Conservation (phyloP, 1,140 invertebrate genomes). For the Lordiphosa stackelbergi region DNA sequence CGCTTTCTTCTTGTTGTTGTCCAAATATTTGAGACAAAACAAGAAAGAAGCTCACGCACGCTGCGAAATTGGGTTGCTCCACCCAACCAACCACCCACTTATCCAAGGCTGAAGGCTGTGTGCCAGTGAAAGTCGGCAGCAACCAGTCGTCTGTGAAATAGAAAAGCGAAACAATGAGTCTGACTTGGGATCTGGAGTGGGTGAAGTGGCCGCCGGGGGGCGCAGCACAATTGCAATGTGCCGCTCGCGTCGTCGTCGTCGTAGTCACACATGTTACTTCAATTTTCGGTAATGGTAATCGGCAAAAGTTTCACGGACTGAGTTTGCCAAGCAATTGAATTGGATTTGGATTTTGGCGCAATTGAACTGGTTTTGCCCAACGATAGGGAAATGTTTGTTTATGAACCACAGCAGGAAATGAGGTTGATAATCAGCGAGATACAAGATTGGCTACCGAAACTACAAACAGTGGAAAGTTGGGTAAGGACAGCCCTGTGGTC, state of each 20-base stretch:
- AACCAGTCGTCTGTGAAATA: conserved; percentile 70
- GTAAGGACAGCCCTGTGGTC: no score
- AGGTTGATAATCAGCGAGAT: conserved; percentile 23
- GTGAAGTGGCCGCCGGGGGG: conserved; percentile 50
- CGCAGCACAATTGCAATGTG: conserved; percentile 41
- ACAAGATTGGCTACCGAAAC: no score
- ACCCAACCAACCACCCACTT: conserved; percentile 1
- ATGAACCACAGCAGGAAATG: background rate
- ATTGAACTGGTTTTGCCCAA: conserved; percentile 40
- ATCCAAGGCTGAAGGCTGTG: conserved; percentile 49
- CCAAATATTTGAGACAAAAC: conserved; percentile 61
- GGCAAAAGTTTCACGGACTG: conserved; percentile 24
- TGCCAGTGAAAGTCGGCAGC: conserved; percentile 62
- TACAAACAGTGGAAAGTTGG: conserved; percentile 6
- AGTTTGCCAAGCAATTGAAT: conserved; percentile 22
- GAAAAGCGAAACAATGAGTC: conserved; percentile 65
- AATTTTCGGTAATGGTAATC: conserved; percentile 67
- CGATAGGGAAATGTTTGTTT: conserved; percentile 11
- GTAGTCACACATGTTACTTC: conserved; percentile 67
- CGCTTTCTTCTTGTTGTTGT: conserved; percentile 7
- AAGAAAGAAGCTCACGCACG: conserved; percentile 44
- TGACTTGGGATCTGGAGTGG: conserved; percentile 11
- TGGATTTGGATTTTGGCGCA: conserved; percentile 39
- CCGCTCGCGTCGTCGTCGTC: conserved; percentile 5
- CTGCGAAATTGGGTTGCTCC: background rate